Conservation (phyloP, 2,888 invertebrate species). For the Noctuana brunneofusca region DNA sequence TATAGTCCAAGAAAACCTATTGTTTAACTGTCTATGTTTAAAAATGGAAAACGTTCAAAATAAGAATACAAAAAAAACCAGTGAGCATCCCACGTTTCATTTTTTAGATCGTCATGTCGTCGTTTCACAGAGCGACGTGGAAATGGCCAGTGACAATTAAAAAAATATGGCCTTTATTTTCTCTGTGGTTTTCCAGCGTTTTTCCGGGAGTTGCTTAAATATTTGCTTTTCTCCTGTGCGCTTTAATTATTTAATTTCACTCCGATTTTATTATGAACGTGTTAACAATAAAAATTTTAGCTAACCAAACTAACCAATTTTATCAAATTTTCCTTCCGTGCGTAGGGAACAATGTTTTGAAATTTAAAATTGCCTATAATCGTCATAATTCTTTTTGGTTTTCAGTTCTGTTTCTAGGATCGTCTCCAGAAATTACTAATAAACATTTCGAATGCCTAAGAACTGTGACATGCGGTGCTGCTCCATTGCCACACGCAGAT, state of each 20-base stretch:
- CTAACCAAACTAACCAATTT: background rate
- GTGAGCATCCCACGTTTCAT: slow-evolving; percentile 16
- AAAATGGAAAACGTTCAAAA: slow-evolving; percentile 12
- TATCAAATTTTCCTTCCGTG: too few species aligned
- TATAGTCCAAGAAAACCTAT: too few species aligned
- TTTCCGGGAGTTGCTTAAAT: slow-evolving; percentile 10
- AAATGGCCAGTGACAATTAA: slow-evolving; percentile 31
- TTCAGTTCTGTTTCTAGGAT: slow-evolving; percentile 87
- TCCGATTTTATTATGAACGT: background rate
- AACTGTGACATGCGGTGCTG: slow-evolving; percentile 84
- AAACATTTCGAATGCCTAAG: slow-evolving; percentile 81
- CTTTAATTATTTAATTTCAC: slow-evolving; percentile 3
- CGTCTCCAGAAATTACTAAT: slow-evolving; percentile 81
- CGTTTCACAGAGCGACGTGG: slow-evolving; percentile 6
- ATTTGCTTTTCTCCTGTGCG: slow-evolving; percentile 3
- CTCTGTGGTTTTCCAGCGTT: slow-evolving; percentile 6
- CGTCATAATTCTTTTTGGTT: slow-evolving; percentile 38
- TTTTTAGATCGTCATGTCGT: slow-evolving; percentile 15
- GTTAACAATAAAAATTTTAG: background rate
- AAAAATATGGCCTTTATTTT: slow-evolving; percentile 14
- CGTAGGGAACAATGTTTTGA: background rate
- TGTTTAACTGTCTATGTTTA: background rate
- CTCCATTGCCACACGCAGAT: slow-evolving; percentile 85
- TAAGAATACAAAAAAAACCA: slow-evolving; percentile 13
- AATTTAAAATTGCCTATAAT: background rate